These are phyloP conservation scores for Drosophila ficusphila DNA, from an alignment of 1,140 invertebrate genomes.

Conservation along the genomic window DNA sequence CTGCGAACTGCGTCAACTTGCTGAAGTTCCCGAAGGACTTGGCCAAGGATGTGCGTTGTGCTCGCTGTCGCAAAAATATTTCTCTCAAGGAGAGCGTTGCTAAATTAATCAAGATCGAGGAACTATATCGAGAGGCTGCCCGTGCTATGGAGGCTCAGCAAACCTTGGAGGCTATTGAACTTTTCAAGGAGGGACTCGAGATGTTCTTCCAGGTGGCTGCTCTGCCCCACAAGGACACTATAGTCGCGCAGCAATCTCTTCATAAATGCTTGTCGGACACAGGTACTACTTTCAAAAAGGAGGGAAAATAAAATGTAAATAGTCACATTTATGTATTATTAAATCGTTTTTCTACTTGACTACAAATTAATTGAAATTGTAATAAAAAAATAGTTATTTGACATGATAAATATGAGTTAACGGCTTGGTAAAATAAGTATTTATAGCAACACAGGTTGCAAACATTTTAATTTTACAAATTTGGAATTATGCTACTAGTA, in stretches of 20 bases:
- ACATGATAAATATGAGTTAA: no score
- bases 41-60: constrained; percentile 85
- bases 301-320: not conserved
- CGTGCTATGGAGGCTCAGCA: constrained; percentile 84
- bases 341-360: constrained; percentile 33
- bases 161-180: constrained; percentile 81
- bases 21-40: constrained; percentile 84
- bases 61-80: constrained; percentile 85
- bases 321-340: constrained; percentile 26
- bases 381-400: not conserved
- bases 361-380: not conserved
- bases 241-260: constrained; percentile 87
- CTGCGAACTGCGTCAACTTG: constrained; percentile 85
- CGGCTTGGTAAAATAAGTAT: no score
- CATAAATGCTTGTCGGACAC: constrained; percentile 85
- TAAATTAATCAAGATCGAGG: constrained; percentile 85
- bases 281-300: constrained; percentile 76
- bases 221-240: constrained; percentile 86
- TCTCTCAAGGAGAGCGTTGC: constrained; percentile 85
- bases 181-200: constrained; percentile 85
- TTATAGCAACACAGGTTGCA: no score
- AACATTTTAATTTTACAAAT: no score
- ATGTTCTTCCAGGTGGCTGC: constrained; percentile 85
- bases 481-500: no score
- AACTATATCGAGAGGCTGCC: constrained; percentile 85